Evolutionary conservation across 23 tunicate genomes (phyloP).

Genomic region (Ciona savignyi): DNA sequence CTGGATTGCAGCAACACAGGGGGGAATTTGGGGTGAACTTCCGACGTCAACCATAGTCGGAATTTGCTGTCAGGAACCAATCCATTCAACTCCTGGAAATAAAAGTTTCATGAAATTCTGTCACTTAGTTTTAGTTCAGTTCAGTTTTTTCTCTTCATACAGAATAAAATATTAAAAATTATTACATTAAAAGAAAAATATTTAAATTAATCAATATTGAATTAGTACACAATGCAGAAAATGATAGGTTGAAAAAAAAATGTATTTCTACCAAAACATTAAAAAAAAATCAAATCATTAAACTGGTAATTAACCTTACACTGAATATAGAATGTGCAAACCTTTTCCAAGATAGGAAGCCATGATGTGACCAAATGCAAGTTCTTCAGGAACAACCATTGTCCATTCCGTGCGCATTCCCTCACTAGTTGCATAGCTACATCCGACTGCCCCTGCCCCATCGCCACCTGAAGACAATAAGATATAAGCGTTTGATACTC

Average conservation of each 20-base stretch:
- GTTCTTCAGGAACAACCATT: slow-evolving; percentile 92
- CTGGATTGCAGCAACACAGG: slow-evolving; percentile 65
- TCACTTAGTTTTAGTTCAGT: too few relatives aligned
- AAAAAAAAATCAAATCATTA: too few relatives aligned
- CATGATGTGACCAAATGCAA: slow-evolving; percentile 83
- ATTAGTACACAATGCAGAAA: neutral
- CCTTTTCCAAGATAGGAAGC: slow-evolving; percentile 77
- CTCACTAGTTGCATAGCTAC: slow-evolving; percentile 59
- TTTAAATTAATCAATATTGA: neutral
- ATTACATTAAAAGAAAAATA: too few relatives aligned
- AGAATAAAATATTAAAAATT: neutral
- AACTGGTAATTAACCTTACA: too few relatives aligned
- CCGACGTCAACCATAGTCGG: slow-evolving; percentile 93
- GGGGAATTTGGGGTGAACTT: slow-evolving; percentile 77
- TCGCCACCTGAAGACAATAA: slow-evolving; percentile 43
- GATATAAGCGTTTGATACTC: neutral
- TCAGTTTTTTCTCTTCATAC: too few relatives aligned
- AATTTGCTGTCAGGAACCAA: slow-evolving; percentile 58
- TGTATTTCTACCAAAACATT: too few relatives aligned
- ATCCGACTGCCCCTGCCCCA: slow-evolving; percentile 91
- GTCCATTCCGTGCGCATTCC: slow-evolving; percentile 81
- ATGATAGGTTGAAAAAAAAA: neutral
- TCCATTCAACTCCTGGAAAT: slow-evolving; percentile 64
- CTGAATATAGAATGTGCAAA: neutral
- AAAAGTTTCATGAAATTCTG: too few relatives aligned